Conservation (phyloP, 2,797 vertebrate genomes). For the Hylomyscus alleni region DNA sequence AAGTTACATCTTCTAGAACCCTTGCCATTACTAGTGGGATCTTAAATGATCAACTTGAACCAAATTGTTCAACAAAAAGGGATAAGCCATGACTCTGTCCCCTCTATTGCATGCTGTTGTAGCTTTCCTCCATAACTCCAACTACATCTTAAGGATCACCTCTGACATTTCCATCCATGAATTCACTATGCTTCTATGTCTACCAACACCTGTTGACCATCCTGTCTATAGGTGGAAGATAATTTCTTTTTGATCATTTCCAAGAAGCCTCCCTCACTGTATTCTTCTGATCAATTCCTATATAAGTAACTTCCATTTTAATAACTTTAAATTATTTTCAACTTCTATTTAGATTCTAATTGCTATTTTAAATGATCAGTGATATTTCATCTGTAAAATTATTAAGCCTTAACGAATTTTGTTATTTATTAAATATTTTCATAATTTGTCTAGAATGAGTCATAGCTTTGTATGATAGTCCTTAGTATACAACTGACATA, state of each 20-base stretch:
- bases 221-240: too few relatives aligned
- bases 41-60: neutral
- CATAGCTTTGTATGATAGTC: neutral
- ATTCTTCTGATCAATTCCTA: neutral
- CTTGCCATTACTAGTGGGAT: neutral
- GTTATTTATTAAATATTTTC: slow-evolving; percentile 2
- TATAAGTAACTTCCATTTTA: neutral
- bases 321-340: neutral
- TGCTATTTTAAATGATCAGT: neutral
- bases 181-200: neutral
- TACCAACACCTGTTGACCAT: neutral
- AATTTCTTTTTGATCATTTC: neutral
- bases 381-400: slow-evolving; percentile 17
- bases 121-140: neutral
- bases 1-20: neutral
- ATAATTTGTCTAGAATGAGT: neutral
- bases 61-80: neutral
- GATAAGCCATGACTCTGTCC: neutral
- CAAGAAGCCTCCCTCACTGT: neutral
- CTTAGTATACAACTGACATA: neutral
- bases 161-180: neutral
- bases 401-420: neutral
- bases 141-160: neutral
- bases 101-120: neutral
- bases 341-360: neutral